phyloP scores from a whole-genome alignment of 2,888 invertebrate species.

The Lampropteryx suffumata region DNA sequence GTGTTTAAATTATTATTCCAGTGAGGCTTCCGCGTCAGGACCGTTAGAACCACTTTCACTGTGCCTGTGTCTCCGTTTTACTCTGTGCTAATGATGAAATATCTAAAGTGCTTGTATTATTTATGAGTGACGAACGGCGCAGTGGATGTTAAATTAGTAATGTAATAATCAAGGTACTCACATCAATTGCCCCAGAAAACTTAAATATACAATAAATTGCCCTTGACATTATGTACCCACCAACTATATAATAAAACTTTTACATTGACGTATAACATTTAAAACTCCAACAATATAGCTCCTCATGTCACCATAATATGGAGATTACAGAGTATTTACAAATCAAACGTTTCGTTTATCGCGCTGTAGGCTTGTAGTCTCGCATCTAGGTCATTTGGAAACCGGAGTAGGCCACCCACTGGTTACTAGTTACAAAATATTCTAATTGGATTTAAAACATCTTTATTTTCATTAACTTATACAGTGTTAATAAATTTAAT shows the following conservation, averaged over 20 bases:
- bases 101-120: slow-evolving; percentile 9
- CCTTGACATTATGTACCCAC: too few species aligned
- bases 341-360: slow-evolving; percentile 32
- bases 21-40: slow-evolving; percentile 19
- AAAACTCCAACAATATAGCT: too few species aligned
- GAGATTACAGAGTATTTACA: slow-evolving; percentile 10
- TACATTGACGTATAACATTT: too few species aligned
- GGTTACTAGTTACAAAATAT: slow-evolving; percentile 37
- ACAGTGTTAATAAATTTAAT: too few species aligned
- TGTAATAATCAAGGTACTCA: too few species aligned
- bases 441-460: slow-evolving; percentile 12
- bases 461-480: too few species aligned
- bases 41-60: slow-evolving; percentile 50
- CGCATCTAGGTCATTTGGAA: slow-evolving; percentile 53
- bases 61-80: slow-evolving; percentile 24
- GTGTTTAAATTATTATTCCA: slow-evolving; percentile 14
- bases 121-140: neutral
- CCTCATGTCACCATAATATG: neutral
- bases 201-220: neutral
- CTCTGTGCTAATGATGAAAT: slow-evolving; percentile 22
- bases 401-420: slow-evolving; percentile 48
- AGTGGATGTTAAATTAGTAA: neutral
- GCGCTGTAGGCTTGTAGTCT: slow-evolving; percentile 23
- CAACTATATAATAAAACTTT: too few species aligned
- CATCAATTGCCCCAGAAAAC: neutral